Base-by-base conservation (phyloP, 2,113 vertebrate genomes). In the Petaurus breviceps region DNA sequence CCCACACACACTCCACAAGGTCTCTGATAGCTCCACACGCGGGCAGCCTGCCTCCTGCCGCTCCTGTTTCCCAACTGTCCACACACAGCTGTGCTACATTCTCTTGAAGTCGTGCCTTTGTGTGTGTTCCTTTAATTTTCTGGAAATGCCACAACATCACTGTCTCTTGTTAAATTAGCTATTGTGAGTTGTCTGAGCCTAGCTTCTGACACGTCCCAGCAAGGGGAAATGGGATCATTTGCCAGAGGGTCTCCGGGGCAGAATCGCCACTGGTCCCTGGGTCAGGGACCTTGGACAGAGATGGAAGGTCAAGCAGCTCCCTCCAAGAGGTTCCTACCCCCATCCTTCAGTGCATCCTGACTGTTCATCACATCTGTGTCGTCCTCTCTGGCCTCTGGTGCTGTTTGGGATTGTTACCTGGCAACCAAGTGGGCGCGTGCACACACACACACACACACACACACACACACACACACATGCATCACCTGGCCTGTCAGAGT, bases 351-450 rank as follows among this genome's bases (percentile, higher is more conserved):
- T n/a, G 68, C 68, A 43, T 23, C 55, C 8, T 0, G 0, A 5
- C 0, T 52, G 6, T 55, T 49, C 55, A 68, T 94, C 52, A 25
- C 50, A 90, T 49, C 95, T 94, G 91, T 93, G 68, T 12, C 31
- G 93, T 10, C 53, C 68, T 97, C 94, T 97, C 53, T 31, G 89
- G 28, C 54, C 92, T 93, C 91, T 11, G 96, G 53, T 94, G 91
- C 93, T 96, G 94, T 97, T 98, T 97, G 96, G 94, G 92, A 98
- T 55, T 47, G 96, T 98, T 98, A 97, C 98, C 97, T 97, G 97
- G 96, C 0, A 52, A 97, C 95, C 97, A 97, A 97, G 97, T 98
- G 96, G 94, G 98, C 93, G 98, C 98, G 97, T 95, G 97, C 51
- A 77, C 37, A 31, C 28, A 55, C 28, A 61, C 55, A 57, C 55